Conservation (phyloP, 2,888 invertebrate species). For the Neocrepidodera transversa region DNA sequence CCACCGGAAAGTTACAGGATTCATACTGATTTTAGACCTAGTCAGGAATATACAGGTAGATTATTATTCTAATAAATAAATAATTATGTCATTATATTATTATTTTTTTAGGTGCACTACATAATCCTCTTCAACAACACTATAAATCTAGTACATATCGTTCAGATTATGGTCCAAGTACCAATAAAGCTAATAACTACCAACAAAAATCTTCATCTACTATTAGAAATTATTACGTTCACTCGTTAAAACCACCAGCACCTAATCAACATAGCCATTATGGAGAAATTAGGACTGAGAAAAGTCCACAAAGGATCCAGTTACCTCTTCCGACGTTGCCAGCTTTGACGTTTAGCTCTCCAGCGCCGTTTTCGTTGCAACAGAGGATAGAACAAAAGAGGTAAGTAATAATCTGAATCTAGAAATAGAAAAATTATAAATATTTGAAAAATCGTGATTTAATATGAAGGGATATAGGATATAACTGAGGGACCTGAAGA, state of each 20-base stretch:
- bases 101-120: constrained; percentile 30
- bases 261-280: constrained; percentile 42
- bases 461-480: too few relatives aligned
- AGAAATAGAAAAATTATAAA: background rate
- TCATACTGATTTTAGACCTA: constrained; percentile 33
- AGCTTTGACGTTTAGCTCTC: constrained; percentile 57
- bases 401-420: constrained; percentile 13
- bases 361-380: constrained; percentile 56
- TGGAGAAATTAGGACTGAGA: constrained; percentile 48
- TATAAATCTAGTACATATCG: constrained; percentile 35
- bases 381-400: constrained; percentile 56
- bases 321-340: constrained; percentile 56
- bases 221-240: constrained; percentile 36
- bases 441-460: background rate
- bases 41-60: constrained; percentile 34
- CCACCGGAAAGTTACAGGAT: constrained; percentile 33
- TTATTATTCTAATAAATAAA: too few relatives aligned
- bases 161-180: constrained; percentile 25
- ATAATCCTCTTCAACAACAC: constrained; percentile 29
- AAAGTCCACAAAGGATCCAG: constrained; percentile 53
- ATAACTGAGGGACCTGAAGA: too few relatives aligned
- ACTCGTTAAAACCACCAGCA: constrained; percentile 39
- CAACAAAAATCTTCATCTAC: constrained; percentile 24
- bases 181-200: constrained; percentile 21
- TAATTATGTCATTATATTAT: too few relatives aligned